These are phyloP conservation scores for Chamaetylas fuelleborni DNA, from an alignment of 2,113 vertebrate genomes.

Conservation along the genomic window DNA sequence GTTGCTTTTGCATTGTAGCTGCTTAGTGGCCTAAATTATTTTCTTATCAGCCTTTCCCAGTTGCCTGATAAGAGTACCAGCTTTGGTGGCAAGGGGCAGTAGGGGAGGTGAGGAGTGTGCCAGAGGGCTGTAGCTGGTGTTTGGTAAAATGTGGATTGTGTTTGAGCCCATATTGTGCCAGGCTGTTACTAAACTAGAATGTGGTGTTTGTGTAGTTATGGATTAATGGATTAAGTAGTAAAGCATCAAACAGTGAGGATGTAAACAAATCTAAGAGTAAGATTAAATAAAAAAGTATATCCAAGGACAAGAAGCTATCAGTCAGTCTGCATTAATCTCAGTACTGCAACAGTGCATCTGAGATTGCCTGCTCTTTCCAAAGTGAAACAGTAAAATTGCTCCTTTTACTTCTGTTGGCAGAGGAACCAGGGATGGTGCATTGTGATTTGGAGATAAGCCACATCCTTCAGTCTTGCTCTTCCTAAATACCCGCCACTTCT, in stretches of 20 bases:
- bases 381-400: neutral
- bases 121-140: neutral
- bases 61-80: neutral
- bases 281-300: neutral
- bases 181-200: neutral
- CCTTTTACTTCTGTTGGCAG: neutral
- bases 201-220: neutral
- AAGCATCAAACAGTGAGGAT: neutral
- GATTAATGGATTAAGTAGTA: neutral
- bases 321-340: constrained; percentile 2
- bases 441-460: neutral
- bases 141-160: neutral
- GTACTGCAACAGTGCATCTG: neutral
- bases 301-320: neutral
- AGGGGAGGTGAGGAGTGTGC: neutral
- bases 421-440: neutral
- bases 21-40: neutral
- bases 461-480: neutral
- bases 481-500: neutral
- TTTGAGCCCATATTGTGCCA: neutral
- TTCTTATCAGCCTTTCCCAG: neutral
- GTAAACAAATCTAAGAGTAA: neutral
- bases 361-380: neutral
- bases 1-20: neutral
- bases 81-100: neutral